Conservation (phyloP, 2,113 vertebrate genomes). For the Petroica traversi region DNA sequence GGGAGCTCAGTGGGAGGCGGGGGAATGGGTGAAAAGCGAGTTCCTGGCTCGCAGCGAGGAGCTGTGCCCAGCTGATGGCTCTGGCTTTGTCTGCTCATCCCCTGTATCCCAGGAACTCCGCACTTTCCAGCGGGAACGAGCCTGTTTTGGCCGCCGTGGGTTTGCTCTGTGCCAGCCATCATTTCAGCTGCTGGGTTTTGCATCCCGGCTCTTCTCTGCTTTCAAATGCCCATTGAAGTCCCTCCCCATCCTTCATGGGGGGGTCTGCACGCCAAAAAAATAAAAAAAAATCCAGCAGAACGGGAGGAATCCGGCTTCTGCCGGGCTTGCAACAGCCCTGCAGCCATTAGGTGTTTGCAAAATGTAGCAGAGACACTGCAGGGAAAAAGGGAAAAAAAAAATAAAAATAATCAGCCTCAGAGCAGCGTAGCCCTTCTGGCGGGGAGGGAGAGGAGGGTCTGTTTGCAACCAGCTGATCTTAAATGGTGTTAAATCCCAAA, state of each 20-base stretch:
- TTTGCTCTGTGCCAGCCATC: neutral
- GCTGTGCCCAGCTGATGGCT: neutral
- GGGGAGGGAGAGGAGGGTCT: neutral
- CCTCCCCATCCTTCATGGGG: neutral
- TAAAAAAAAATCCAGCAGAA: neutral
- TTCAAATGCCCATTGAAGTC: neutral
- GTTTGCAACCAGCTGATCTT: neutral
- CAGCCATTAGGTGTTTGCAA: slow-evolving; percentile 43
- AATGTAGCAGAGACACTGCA: neutral
- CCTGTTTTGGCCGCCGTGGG: neutral
- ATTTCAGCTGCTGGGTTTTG: neutral
- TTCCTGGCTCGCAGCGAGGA: neutral
- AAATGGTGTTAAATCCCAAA: neutral
- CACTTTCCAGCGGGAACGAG: neutral
- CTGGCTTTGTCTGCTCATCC: slow-evolving; percentile 18
- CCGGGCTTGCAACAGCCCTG: neutral
- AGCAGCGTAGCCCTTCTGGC: neutral
- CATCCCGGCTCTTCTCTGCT: neutral
- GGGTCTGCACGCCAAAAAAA: neutral
- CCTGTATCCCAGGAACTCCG: neutral
- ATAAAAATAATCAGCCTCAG: neutral
- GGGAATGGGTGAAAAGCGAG: neutral
- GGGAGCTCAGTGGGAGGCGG: neutral
- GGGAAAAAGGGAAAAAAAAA: neutral
- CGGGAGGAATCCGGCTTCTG: neutral